Conservation (phyloP, 1,140 invertebrate species). For the Antheraea mylitta region DNA sequence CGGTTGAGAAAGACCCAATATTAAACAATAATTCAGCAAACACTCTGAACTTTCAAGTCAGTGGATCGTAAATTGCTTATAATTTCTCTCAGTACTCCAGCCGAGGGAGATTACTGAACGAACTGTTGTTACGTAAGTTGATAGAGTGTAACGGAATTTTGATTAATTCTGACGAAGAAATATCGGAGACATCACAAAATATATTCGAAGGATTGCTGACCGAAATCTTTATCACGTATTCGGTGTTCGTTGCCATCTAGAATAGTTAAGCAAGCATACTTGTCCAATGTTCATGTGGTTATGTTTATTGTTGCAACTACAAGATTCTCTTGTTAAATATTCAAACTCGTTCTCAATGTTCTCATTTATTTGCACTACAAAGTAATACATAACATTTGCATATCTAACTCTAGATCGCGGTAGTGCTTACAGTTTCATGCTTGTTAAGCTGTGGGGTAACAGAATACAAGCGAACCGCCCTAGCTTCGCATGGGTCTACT, state of each 20-base stretch:
- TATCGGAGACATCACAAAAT: neutral
- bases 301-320: no score
- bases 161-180: neutral
- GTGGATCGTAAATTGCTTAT: conserved; percentile 2
- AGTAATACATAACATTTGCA: no score
- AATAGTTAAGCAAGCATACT: no score
- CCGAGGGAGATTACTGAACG: neutral
- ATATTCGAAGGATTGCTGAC: neutral
- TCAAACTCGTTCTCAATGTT: no score
- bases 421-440: no score
- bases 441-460: no score
- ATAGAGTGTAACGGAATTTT: neutral
- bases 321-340: no score
- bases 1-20: neutral
- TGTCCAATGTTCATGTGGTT: no score
- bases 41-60: conserved; percentile 2
- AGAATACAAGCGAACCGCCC: no score
- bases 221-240: neutral
- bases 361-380: no score
- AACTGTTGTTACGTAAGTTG: conserved; percentile 2
- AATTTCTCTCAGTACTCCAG: neutral
- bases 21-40: conserved; percentile 3
- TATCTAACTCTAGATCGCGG: no score
- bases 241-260: neutral
- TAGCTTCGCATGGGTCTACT: no score